phyloP scores from a whole-genome alignment of 92 coral and sea anemone genomes.

The Palythoa grandis region DNA sequence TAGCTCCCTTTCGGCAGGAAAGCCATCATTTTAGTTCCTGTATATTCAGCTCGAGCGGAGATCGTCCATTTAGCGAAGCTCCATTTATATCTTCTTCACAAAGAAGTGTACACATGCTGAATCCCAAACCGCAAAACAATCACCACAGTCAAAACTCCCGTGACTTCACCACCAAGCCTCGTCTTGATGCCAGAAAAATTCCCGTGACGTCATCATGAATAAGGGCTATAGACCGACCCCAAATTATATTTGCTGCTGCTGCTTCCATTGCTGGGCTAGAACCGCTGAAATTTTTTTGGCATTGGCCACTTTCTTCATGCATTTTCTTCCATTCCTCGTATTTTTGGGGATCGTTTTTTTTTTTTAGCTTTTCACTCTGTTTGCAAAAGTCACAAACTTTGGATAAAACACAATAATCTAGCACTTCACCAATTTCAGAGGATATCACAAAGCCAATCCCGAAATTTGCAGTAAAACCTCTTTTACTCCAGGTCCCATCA shows the following conservation, averaged over 20 bases:
- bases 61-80: no score
- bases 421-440: constrained; percentile 42
- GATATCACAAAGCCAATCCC: constrained; percentile 46
- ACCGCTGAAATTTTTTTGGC: constrained; percentile 49
- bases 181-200: no score
- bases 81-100: no score
- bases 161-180: no score
- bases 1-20: no score
- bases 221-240: constrained; percentile 4
- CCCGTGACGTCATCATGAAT: no score
- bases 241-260: constrained; percentile 42
- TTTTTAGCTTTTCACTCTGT: constrained; percentile 34
- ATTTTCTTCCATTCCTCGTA: constrained; percentile 30
- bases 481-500: constrained; percentile 53
- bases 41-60: no score
- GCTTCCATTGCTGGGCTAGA: constrained; percentile 46
- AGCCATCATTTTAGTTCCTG: no score
- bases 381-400: constrained; percentile 47
- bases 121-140: no score
- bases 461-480: constrained; percentile 46
- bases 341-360: constrained; percentile 30
- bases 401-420: constrained; percentile 50
- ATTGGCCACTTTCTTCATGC: constrained; percentile 46
- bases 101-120: no score
- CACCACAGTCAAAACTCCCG: no score